Conservation (phyloP, 2,888 invertebrate genomes). For the Drosophila paramelanica region DNA sequence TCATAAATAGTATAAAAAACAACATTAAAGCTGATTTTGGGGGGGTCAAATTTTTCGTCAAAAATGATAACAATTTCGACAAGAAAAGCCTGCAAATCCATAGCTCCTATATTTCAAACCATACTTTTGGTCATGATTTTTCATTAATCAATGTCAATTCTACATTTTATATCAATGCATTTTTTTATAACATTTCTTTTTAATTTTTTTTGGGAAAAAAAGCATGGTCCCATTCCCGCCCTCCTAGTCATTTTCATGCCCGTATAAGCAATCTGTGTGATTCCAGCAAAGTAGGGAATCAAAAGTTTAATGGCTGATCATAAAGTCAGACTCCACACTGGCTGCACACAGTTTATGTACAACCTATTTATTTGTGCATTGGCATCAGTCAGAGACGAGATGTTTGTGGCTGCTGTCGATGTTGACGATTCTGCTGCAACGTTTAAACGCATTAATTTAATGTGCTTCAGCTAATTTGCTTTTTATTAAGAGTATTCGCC, state of each 20-base stretch:
- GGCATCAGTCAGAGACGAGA: neutral
- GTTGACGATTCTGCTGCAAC: slow-evolving; percentile 17
- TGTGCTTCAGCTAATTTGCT: slow-evolving; percentile 71
- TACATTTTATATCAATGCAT: too few relatives aligned
- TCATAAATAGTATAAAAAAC: too few relatives aligned
- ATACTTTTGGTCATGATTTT: too few relatives aligned
- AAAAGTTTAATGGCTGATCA: slow-evolving; percentile 47
- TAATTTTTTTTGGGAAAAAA: too few relatives aligned
- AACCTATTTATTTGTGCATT: slow-evolving; percentile 37
- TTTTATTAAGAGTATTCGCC: slow-evolving; percentile 64
- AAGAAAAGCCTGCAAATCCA: too few relatives aligned
- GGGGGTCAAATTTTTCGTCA: too few relatives aligned
- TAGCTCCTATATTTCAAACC: too few relatives aligned
- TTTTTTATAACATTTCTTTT: too few relatives aligned
- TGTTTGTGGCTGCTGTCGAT: slow-evolving; percentile 4
- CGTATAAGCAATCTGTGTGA: slow-evolving; percentile 39
- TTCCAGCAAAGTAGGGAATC: slow-evolving; percentile 26
- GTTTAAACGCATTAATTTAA: slow-evolving; percentile 58
- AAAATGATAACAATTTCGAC: too few relatives aligned
- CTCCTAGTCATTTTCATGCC: slow-evolving; percentile 5
- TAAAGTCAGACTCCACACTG: slow-evolving; percentile 38
- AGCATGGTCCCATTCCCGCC: too few relatives aligned
- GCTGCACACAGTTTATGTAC: neutral
- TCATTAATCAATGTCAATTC: too few relatives aligned
- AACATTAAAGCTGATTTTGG: too few relatives aligned